A percentile compares a stretch with the other conserved stretches of the same genome.
Evolutionary conservation across 2,797 vertebrate species (phyloP).

Genomic region (Glossophaga mutica): DNA sequence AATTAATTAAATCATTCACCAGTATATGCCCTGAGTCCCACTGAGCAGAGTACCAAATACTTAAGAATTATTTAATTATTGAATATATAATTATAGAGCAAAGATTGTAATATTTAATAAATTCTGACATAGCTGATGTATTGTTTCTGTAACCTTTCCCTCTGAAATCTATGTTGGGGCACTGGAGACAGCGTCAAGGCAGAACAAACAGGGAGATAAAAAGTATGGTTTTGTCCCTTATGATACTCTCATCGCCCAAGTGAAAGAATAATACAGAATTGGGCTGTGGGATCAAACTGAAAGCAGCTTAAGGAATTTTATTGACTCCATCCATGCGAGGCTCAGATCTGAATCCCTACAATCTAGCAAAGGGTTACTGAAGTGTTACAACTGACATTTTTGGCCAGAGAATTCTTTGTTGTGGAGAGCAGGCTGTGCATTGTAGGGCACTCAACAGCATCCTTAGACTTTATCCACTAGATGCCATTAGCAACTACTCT

Average conservation of each 20-base stretch:
- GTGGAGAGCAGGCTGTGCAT: background rate
- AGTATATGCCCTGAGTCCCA: background rate
- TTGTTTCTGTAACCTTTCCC: background rate
- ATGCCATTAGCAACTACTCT: background rate
- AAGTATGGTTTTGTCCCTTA: background rate
- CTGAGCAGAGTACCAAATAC: background rate
- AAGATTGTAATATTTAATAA: background rate
- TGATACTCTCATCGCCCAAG: background rate
- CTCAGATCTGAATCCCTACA: background rate
- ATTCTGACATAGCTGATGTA: background rate
- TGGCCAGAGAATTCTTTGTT: background rate
- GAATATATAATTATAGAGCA: background rate
- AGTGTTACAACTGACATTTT: background rate
- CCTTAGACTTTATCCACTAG: background rate
- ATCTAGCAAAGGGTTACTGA: background rate
- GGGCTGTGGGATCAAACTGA: background rate
- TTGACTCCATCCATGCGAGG: background rate
- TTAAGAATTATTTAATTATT: background rate
- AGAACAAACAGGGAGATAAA: background rate
- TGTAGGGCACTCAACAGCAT: background rate
- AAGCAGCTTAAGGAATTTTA: background rate
- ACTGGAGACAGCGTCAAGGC: background rate
- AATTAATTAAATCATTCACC: conserved; percentile 27
- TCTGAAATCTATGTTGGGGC: background rate
- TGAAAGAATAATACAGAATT: background rate